These are phyloP conservation scores for Malurus leucopterus DNA, from an alignment of 2,797 vertebrate species.

Conservation along the genomic window DNA sequence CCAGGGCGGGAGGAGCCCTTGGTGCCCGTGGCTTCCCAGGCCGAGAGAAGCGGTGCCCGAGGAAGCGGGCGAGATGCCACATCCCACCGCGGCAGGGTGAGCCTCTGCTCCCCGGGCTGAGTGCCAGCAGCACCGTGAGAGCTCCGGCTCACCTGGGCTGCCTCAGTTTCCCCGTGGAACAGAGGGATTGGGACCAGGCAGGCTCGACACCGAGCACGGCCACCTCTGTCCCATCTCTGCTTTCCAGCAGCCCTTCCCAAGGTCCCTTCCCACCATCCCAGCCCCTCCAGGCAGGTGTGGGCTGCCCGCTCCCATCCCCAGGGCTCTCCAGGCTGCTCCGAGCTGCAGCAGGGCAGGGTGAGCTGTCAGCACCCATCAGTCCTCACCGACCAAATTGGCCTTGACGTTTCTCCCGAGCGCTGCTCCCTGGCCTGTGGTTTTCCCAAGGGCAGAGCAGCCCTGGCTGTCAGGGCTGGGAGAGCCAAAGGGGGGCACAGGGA, in stretches of 20 bases:
- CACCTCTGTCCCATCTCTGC: not conserved
- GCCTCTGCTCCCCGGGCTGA: not conserved
- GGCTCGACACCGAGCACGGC: accelerated
- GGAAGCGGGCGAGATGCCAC: not conserved
- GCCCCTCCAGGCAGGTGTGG: not conserved
- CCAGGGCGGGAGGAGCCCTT: accelerated
- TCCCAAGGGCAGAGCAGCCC: not conserved
- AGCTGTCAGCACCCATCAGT: not conserved
- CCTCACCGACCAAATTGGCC: not conserved
- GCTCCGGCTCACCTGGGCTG: not conserved
- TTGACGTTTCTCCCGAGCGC: not conserved
- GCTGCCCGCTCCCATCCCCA: accelerated
- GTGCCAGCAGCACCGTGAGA: accelerated
- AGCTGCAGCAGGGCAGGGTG: not conserved
- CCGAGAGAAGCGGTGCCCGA: not conserved
- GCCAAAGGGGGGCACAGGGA: not conserved
- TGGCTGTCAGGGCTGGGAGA: not conserved
- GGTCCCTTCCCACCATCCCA: accelerated
- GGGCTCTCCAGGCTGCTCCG: not conserved
- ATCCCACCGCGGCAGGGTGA: accelerated
- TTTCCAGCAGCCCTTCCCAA: not conserved
- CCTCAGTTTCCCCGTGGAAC: not conserved
- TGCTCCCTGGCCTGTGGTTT: not conserved
- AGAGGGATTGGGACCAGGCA: accelerated
- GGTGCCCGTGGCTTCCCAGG: not conserved